Evolutionary conservation across 2,113 vertebrate genomes (phyloP).

Genomic region (Numenius arquata): DNA sequence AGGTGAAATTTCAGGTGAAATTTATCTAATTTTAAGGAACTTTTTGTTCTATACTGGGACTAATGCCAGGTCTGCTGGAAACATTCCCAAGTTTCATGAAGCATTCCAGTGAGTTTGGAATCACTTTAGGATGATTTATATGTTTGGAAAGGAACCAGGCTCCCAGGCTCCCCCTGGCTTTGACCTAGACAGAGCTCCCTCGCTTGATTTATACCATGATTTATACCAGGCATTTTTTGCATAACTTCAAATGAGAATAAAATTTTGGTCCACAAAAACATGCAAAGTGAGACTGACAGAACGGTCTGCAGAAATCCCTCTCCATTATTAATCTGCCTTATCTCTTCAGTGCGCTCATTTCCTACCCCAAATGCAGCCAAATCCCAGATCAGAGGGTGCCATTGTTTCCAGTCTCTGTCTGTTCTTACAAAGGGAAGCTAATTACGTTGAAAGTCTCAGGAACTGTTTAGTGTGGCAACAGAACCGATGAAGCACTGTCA

Average conservation of each 20-base stretch:
- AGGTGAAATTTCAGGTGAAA: background rate
- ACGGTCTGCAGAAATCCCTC: background rate
- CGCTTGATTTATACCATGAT: conserved; percentile 19
- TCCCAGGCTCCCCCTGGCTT: conserved; percentile 42
- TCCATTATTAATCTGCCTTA: conserved; percentile 24
- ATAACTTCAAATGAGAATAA: background rate
- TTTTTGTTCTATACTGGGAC: background rate
- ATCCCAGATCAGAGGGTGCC: conserved; percentile 8
- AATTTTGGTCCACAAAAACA: background rate
- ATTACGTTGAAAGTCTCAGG: background rate
- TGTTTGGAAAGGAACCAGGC: conserved; percentile 33
- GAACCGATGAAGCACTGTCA: background rate
- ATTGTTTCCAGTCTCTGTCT: conserved; percentile 12
- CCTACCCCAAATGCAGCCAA: conserved; percentile 23
- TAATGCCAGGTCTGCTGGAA: conserved; percentile 22
- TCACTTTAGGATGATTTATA: conserved; percentile 58
- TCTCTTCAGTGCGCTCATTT: background rate
- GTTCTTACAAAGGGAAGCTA: background rate
- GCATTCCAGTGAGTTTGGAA: conserved; percentile 3
- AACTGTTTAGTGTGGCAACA: background rate
- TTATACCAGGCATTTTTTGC: background rate
- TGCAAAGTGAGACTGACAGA: background rate
- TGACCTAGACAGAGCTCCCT: conserved; percentile 16
- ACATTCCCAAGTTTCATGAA: background rate
- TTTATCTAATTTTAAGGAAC: background rate